Conservation (phyloP, 2,888 invertebrate genomes). For the Cephus sareptanus region DNA sequence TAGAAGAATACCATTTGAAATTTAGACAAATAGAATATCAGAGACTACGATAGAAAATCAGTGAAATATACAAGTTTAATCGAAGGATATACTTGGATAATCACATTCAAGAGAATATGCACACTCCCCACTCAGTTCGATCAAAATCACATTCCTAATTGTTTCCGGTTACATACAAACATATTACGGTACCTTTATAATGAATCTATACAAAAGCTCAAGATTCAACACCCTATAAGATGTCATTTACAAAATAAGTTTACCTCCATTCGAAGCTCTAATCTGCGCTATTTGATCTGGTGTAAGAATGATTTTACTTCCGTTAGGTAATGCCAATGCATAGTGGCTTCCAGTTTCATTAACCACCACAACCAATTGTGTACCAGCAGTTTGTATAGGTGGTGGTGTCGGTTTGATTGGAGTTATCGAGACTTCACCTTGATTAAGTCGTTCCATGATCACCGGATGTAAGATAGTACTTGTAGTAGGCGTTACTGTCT, state of each 20-base stretch:
- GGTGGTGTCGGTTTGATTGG: slow-evolving; percentile 49
- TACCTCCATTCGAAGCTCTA: slow-evolving; percentile 63
- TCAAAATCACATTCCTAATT: neutral
- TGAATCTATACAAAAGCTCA: neutral
- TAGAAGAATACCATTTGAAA: neutral
- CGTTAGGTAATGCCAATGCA: slow-evolving; percentile 61
- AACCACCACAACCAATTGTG: slow-evolving; percentile 60
- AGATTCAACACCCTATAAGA: neutral
- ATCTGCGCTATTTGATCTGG: slow-evolving; percentile 64
- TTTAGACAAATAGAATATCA: neutral
- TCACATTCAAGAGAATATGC: neutral
- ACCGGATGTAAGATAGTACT: slow-evolving; percentile 47
- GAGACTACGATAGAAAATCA: neutral
- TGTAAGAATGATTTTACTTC: slow-evolving; percentile 62
- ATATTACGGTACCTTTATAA: neutral
- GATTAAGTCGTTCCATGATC: slow-evolving; percentile 58
- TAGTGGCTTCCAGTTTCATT: slow-evolving; percentile 64
- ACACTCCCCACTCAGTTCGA: neutral
- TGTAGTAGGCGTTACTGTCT: slow-evolving; percentile 32
- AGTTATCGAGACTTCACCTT: slow-evolving; percentile 61
- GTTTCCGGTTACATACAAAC: neutral
- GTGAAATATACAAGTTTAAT: neutral
- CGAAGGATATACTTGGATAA: neutral
- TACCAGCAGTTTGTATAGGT: slow-evolving; percentile 30
- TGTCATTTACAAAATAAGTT: slow-evolving; percentile 49